Percentiles rank a stretch among this genome's conserved stretches.
phyloP scores from a whole-genome alignment of 2,888 invertebrate genomes.

The Lagria hirta region DNA sequence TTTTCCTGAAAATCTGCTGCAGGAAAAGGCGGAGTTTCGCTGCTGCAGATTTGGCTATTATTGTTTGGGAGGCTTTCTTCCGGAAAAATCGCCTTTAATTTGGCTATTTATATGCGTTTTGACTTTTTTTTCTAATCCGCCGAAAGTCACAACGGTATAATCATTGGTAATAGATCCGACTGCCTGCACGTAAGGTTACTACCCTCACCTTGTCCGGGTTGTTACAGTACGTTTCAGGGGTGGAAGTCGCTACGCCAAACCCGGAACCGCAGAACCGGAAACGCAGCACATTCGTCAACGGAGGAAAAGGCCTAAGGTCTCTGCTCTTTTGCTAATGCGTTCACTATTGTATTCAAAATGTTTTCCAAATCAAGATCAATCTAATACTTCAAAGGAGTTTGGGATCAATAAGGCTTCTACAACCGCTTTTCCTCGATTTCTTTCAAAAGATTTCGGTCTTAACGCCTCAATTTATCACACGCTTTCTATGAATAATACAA shows the following conservation, averaged over 20 bases:
- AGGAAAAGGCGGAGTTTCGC: slow-evolving; percentile 10
- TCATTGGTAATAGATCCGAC: slow-evolving; percentile 35
- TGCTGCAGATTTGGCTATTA: slow-evolving; percentile 5
- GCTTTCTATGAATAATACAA: too few relatives aligned
- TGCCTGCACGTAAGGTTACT: slow-evolving; percentile 44
- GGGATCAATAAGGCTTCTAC: too few relatives aligned
- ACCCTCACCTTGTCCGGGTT: slow-evolving; percentile 47
- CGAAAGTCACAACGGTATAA: slow-evolving; percentile 32
- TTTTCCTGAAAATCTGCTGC: slow-evolving; percentile 15
- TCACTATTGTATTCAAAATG: too few relatives aligned
- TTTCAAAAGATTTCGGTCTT: too few relatives aligned
- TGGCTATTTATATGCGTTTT: slow-evolving; percentile 30
- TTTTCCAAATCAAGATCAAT: too few relatives aligned
- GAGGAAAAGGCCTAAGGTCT: not conserved
- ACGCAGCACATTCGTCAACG: not conserved
- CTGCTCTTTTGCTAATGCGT: not conserved
- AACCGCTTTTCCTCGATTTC: too few relatives aligned
- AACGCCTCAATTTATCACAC: too few relatives aligned
- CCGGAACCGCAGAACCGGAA: slow-evolving; percentile 22
- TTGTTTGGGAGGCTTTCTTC: too few relatives aligned
- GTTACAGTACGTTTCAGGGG: slow-evolving; percentile 35
- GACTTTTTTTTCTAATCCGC: slow-evolving; percentile 30
- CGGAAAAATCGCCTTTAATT: not conserved
- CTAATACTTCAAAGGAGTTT: too few relatives aligned
- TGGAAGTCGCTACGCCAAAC: slow-evolving; percentile 31